These are phyloP conservation scores for Acronicta alni DNA, from an alignment of 2,888 invertebrate species.

Conservation along the genomic window DNA sequence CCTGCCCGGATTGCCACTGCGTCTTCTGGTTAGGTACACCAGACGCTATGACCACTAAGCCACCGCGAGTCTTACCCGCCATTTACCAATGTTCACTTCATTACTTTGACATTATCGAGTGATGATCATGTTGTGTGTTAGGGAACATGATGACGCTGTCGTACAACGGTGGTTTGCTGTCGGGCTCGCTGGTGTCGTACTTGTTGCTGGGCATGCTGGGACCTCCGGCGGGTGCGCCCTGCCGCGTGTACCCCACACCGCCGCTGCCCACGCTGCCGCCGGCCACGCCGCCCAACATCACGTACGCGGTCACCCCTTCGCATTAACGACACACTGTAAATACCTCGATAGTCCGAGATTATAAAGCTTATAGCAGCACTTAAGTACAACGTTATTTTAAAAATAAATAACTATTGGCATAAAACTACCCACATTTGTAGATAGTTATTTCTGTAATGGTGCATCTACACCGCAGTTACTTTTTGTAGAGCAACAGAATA, in stretches of 20 bases:
- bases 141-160: slow-evolving; percentile 98
- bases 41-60: no score
- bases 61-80: no score
- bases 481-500: no score
- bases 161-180: slow-evolving; percentile 95
- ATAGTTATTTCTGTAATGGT: no score
- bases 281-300: slow-evolving; percentile 64
- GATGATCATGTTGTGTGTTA: slow-evolving; percentile 64
- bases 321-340: slow-evolving; percentile 48
- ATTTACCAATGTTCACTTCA: no score
- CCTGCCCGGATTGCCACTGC: no score
- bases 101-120: no score
- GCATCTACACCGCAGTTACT: no score
- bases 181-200: slow-evolving; percentile 95
- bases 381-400: neutral
- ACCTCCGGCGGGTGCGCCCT: slow-evolving; percentile 83
- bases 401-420: neutral
- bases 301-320: slow-evolving; percentile 58
- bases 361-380: neutral
- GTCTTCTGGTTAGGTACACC: no score
- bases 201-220: slow-evolving; percentile 92
- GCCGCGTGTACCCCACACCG: slow-evolving; percentile 83
- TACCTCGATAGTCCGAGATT: neutral
- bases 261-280: slow-evolving; percentile 74
- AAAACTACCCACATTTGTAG: neutral